Conservation (phyloP, 2,113 vertebrate species). For the Tupaia tana region DNA sequence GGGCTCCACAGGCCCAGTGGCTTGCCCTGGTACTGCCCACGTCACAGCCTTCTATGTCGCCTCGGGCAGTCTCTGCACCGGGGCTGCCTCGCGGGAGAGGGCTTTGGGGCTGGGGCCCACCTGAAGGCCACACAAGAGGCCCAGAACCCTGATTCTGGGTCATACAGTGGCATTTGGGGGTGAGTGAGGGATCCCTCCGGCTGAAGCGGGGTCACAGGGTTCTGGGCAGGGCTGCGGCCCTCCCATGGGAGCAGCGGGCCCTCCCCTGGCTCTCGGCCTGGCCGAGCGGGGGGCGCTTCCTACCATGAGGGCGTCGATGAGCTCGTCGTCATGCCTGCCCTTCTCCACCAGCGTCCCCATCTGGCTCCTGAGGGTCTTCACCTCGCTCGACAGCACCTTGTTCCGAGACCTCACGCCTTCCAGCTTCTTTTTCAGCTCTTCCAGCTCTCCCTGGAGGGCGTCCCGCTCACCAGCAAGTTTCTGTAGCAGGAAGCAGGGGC, state of each 20-base stretch:
- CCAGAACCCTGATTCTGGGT: background rate
- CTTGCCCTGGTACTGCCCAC: accelerated
- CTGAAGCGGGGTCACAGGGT: background rate
- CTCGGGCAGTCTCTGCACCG: background rate
- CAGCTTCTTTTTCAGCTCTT: conserved; percentile 90
- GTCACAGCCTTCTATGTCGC: background rate
- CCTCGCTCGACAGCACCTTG: conserved; percentile 88
- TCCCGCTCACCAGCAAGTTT: conserved; percentile 88
- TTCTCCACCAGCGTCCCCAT: conserved; percentile 92
- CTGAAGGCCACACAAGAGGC: accelerated
- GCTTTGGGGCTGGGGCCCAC: background rate
- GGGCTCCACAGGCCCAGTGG: background rate
- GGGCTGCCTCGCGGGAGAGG: accelerated
- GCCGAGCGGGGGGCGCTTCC: background rate
- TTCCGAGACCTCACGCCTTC: conserved; percentile 91
- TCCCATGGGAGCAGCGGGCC: accelerated
- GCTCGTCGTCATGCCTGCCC: conserved; percentile 92
- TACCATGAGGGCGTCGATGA: conserved; percentile 94
- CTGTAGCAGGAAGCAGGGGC: conserved; percentile 78
- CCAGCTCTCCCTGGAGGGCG: conserved; percentile 88
- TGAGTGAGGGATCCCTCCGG: background rate
- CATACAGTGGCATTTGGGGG: background rate
- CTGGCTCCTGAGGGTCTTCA: conserved; percentile 91
- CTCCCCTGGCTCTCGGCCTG: conserved; percentile 81
- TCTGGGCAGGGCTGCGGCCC: background rate